Evolutionary conservation across 2,888 invertebrate species (phyloP).

Genomic region (Lissonota sp.): DNA sequence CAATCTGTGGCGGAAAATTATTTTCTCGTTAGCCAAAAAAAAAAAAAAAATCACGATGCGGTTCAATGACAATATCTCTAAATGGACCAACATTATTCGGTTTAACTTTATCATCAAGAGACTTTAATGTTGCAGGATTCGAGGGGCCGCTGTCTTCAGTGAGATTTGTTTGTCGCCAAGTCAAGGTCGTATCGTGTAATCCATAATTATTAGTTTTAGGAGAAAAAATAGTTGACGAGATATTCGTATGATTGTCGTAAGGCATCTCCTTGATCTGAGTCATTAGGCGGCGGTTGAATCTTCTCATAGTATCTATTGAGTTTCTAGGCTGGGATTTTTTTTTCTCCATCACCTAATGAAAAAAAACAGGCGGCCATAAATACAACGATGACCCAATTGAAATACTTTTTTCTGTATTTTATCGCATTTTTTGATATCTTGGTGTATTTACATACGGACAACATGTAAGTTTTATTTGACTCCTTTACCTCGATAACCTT

Average conservation of each 20-base stretch:
- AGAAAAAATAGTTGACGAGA: constrained; percentile 20
- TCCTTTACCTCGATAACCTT: constrained; percentile 65
- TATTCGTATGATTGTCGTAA: constrained; percentile 19
- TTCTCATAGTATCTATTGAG: constrained; percentile 13
- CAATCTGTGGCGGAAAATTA: not conserved
- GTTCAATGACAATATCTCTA: not conserved
- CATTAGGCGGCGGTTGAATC: constrained; percentile 44
- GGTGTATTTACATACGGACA: too few species aligned
- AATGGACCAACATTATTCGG: not conserved
- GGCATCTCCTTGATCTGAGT: constrained; percentile 3
- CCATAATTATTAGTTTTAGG: constrained; percentile 19
- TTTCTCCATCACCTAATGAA: constrained; percentile 15
- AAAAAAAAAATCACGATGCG: not conserved
- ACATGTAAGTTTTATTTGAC: too few species aligned
- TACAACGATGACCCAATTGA: not conserved
- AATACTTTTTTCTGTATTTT: too few species aligned
- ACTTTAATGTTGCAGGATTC: not conserved
- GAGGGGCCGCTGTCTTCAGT: not conserved
- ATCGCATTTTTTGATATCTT: too few species aligned
- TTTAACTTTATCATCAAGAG: not conserved
- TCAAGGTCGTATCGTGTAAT: constrained; percentile 22
- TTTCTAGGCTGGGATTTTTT: constrained; percentile 13
- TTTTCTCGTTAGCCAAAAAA: not conserved
- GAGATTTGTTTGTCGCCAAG: not conserved
- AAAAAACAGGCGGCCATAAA: not conserved